Evolutionary conservation across 2,113 vertebrate genomes (phyloP), one percentile per base, ranked within the genome.

Genomic region (Apus apus): DNA sequence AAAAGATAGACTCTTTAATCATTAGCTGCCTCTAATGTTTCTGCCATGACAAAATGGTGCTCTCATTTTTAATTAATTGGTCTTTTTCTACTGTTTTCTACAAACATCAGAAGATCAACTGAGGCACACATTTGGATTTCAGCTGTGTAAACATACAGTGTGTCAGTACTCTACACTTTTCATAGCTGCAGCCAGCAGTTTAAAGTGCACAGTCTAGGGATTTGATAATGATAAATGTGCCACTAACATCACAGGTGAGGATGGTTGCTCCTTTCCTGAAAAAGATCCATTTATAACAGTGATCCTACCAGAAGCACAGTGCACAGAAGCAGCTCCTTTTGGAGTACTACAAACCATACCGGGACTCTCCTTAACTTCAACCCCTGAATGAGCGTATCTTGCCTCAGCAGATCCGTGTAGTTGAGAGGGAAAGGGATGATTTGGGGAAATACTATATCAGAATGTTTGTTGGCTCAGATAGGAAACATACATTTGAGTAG

Each of bases 271-370:
- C 25, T 77, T 32, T 64, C 32, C 17, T 1, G 0, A 71, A 78
- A 89, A 50, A 46, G 0, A 23, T 72, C 30, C 18, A 8, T 17
- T 21, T 0, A 0, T 45, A 27, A 13, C 0, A 46, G 58, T 4
- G 36, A 6, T 15, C 11, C 4, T 36, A 23, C 23, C 60, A 53
- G 73, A 38, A 65, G 29, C 50, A 34, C 8, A 32, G 46, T 0
- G 1, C 58, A 64, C 13, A 50, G 74, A 32, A 27, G 45, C 56
- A 74, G 46, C 21, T 64, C 45, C 4, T 0, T 10, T 26, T 5
- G 4, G 70, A 45, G 53, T 2, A 34, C 45, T 2, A 5, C 79
- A 87, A 8, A 50, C 20, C 46, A 8, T 14, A 0, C 13, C 12
- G 51, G 20, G 11, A 34, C 16, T 45, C 22, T 20, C 5, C 48